A percentile compares a stretch with the other conserved stretches of the same genome.
Evolutionary conservation across 2,888 invertebrate genomes (phyloP).

Genomic region (Philereme transversata): DNA sequence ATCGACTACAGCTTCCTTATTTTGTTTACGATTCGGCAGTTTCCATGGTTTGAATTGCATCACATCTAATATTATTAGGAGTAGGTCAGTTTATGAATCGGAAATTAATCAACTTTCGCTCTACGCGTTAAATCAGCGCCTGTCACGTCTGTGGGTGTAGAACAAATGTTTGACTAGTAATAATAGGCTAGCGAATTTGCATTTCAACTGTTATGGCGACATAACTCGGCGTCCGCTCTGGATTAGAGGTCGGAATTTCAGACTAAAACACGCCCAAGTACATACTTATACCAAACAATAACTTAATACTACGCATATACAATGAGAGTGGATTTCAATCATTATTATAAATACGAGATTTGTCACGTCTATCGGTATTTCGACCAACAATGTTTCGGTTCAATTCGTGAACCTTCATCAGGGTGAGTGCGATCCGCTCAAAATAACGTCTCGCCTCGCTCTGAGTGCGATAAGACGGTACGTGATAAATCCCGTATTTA

Average conservation of each 20-base stretch:
- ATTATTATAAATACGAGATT: no score
- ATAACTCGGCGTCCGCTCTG: constrained; percentile 12
- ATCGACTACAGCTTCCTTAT: constrained; percentile 13
- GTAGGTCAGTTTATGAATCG: constrained; percentile 36
- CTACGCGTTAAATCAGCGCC: constrained; percentile 15
- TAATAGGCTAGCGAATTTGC: constrained; percentile 29
- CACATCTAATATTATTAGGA: constrained; percentile 30
- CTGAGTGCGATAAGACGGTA: no score
- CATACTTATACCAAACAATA: no score
- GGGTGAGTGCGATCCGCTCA: no score
- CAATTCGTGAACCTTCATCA: no score
- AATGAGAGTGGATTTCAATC: no score
- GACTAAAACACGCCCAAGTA: neutral
- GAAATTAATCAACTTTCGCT: constrained; percentile 40
- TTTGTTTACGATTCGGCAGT: constrained; percentile 15
- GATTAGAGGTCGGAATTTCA: constrained; percentile 1
- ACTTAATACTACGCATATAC: no score
- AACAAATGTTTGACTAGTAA: constrained; percentile 22
- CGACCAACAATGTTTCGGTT: no score
- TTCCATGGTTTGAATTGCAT: constrained; percentile 27
- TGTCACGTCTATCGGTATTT: no score
- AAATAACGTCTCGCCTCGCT: no score
- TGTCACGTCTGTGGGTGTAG: constrained; percentile 26
- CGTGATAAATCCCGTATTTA: no score
- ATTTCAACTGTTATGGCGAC: constrained; percentile 32